Conservation (phyloP, 2,113 vertebrate genomes). For the Clarias gariepinus region DNA sequence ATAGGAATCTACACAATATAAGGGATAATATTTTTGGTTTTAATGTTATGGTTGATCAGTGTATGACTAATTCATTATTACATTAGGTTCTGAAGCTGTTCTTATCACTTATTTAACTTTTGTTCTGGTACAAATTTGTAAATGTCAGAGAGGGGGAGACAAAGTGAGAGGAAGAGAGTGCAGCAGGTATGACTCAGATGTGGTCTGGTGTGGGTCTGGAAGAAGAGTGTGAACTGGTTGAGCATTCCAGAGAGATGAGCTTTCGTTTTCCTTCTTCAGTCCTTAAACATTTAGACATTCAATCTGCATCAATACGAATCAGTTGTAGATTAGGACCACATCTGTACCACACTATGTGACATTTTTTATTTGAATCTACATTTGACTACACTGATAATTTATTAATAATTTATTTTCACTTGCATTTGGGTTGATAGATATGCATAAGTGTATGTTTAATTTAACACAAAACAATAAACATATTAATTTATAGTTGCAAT, state of each 20-base stretch:
- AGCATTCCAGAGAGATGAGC: background rate
- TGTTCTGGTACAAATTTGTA: conserved; percentile 27
- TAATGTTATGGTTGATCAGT: background rate
- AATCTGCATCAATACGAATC: background rate
- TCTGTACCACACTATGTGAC: background rate
- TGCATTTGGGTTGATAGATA: too few species aligned
- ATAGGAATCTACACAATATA: too few species aligned
- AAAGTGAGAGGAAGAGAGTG: background rate
- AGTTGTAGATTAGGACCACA: background rate
- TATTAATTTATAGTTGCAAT: too few species aligned
- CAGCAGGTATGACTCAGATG: conserved; percentile 29
- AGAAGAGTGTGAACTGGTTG: background rate
- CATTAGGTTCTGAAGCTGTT: conserved; percentile 34
- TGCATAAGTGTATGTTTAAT: too few species aligned
- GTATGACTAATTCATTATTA: conserved; percentile 46
- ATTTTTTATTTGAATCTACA: too few species aligned
- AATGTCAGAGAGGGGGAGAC: conserved; percentile 26
- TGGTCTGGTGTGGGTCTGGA: background rate
- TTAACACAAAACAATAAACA: too few species aligned
- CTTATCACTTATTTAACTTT: conserved; percentile 35
- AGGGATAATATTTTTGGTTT: too few species aligned
- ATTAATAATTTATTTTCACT: too few species aligned
- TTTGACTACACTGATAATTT: too few species aligned
- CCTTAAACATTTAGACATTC: background rate
- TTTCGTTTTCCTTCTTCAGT: background rate